Conservation (phyloP, 2,797 vertebrate genomes). For the Picus viridis region DNA sequence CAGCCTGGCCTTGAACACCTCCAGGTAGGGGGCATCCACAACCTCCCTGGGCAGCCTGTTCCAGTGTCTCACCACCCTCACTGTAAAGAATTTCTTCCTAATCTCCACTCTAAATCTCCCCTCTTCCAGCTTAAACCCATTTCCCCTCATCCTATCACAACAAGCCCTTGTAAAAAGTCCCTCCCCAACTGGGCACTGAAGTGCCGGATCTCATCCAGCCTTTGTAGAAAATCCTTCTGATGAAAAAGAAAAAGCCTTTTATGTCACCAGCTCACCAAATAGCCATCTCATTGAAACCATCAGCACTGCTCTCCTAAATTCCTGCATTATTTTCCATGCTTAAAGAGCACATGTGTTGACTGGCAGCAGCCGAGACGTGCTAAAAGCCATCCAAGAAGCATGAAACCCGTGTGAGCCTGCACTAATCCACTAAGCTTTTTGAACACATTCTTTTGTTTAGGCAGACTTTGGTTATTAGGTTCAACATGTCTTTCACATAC, state of each 20-base stretch:
- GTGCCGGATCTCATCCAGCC: not conserved
- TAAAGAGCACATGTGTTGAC: not conserved
- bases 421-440: slow-evolving; percentile 54
- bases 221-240: slow-evolving; percentile 4
- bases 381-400: slow-evolving; percentile 18
- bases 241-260: slow-evolving; percentile 14
- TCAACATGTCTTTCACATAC: not conserved
- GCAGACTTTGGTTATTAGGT: slow-evolving; percentile 18
- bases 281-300: not conserved
- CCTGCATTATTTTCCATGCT: slow-evolving; percentile 12
- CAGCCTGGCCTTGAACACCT: too few species aligned
- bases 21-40: too few species aligned
- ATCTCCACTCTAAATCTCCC: too few species aligned
- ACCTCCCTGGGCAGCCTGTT: too few species aligned
- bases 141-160: too few species aligned
- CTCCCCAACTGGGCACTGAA: not conserved
- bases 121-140: too few species aligned
- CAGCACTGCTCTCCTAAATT: not conserved
- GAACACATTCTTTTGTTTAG: slow-evolving; percentile 33
- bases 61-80: too few species aligned
- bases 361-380: not conserved
- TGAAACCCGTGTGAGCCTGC: slow-evolving; percentile 6
- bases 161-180: too few species aligned
- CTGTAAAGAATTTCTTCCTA: too few species aligned
- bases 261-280: not conserved